Evolutionary conservation across 2,797 vertebrate species (phyloP).

Genomic region (Propithecus deckenii): DNA sequence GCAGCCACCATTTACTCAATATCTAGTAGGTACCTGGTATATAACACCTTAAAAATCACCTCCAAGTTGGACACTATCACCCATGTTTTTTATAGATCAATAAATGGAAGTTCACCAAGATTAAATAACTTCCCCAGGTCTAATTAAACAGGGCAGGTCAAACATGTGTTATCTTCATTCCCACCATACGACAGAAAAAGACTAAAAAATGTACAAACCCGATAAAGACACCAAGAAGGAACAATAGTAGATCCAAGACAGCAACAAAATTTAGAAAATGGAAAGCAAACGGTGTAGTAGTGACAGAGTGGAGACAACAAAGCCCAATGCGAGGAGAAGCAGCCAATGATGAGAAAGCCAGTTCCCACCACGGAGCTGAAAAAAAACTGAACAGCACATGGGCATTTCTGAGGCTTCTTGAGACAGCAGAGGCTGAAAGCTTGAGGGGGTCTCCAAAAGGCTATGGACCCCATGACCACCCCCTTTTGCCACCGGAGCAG

Average conservation of each 20-base stretch:
- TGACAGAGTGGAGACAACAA: not conserved
- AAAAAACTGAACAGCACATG: not conserved
- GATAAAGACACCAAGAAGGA: not conserved
- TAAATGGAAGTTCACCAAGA: not conserved
- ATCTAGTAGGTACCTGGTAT: not conserved
- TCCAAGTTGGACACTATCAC: not conserved
- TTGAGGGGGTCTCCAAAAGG: not conserved
- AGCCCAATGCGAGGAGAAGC: not conserved
- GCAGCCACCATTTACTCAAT: not conserved
- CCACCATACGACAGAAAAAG: constrained; percentile 8
- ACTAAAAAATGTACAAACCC: not conserved
- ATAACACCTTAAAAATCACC: not conserved
- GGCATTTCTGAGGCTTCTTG: not conserved
- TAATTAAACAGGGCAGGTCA: not conserved
- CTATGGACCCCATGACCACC: not conserved
- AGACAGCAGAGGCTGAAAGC: not conserved
- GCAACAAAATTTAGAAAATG: not conserved
- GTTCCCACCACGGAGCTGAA: not conserved
- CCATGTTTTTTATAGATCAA: not conserved
- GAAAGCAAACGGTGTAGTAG: not conserved
- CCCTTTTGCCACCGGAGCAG: not conserved
- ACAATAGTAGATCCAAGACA: not conserved
- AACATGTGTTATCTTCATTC: not conserved
- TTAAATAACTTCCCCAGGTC: not conserved
- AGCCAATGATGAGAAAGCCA: not conserved